Evolutionary conservation across 1,140 invertebrate species (phyloP).

Genomic region (Drosophila insularis): DNA sequence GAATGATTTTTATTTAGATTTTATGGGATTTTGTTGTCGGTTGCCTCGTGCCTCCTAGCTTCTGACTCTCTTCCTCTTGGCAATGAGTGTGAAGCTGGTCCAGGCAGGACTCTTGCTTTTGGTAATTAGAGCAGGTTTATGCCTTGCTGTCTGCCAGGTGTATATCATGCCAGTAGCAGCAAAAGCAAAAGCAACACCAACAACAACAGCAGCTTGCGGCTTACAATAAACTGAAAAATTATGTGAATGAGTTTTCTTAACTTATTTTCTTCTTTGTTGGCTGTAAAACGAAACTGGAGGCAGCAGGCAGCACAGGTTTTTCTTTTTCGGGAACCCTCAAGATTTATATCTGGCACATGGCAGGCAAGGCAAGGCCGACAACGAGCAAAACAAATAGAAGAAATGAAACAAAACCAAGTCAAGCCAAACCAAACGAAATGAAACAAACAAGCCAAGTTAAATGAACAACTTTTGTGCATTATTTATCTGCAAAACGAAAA

Average conservation of each 20-base stretch:
- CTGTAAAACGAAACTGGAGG: conserved; percentile 10
- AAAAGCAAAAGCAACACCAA: conserved; percentile 25
- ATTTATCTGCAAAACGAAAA: conserved; percentile 71
- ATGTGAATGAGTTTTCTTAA: conserved; percentile 80
- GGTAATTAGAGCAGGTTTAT: conserved; percentile 79
- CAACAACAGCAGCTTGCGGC: conserved; percentile 30
- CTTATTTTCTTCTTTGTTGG: conserved; percentile 52
- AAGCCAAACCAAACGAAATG: conserved; percentile 54
- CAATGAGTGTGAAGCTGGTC: conserved; percentile 1
- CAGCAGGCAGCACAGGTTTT: conserved; percentile 5
- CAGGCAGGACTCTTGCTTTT: conserved; percentile 19
- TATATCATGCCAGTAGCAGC: conserved; percentile 51
- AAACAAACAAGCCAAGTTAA: conserved; percentile 79
- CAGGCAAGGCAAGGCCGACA: conserved; percentile 44
- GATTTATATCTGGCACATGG: conserved; percentile 80
- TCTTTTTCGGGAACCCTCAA: conserved; percentile 29
- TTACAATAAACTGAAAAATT: conserved; percentile 78
- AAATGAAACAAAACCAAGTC: conserved; percentile 33
- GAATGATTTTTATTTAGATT: conserved; percentile 81
- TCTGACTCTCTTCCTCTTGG: not conserved
- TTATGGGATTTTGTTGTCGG: conserved; percentile 56
- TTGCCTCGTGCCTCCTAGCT: not conserved
- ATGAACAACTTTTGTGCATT: conserved; percentile 80
- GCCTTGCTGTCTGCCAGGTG: conserved; percentile 61
- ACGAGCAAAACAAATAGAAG: conserved; percentile 28